Evolutionary conservation across 2,888 invertebrate species (phyloP).

Genomic region (Dynastes grantii): DNA sequence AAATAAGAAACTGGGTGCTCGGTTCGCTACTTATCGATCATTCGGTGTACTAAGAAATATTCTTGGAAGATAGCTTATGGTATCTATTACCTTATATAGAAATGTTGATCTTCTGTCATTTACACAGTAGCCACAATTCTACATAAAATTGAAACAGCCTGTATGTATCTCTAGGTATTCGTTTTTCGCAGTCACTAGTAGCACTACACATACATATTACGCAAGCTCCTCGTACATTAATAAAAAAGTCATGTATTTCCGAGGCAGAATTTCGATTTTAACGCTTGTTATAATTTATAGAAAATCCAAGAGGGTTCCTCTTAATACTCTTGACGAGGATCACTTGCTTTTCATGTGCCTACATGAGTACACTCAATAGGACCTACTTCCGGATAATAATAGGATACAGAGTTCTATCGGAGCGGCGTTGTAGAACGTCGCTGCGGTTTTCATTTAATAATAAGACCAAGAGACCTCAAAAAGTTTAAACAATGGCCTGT

Average conservation of each 20-base stretch:
- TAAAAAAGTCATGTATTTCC: background rate
- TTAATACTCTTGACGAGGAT: conserved; percentile 23
- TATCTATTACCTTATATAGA: too few relatives aligned
- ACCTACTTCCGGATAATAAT: conserved; percentile 28
- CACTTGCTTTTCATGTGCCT: conserved; percentile 15
- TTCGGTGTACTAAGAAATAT: too few relatives aligned
- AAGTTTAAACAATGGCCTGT: conserved; percentile 39
- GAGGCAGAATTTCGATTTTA: background rate
- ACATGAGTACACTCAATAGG: conserved; percentile 13
- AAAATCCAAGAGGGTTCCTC: background rate
- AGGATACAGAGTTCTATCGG: conserved; percentile 20
- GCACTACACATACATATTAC: background rate
- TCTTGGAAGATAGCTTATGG: too few relatives aligned
- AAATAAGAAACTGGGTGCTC: too few relatives aligned
- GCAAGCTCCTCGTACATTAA: background rate
- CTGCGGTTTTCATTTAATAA: conserved; percentile 28
- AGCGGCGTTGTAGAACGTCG: conserved; percentile 12
- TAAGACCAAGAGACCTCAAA: conserved; percentile 22
- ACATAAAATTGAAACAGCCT: too few relatives aligned
- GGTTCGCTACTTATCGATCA: too few relatives aligned
- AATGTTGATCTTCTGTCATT: too few relatives aligned
- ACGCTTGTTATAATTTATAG: conserved; percentile 1
- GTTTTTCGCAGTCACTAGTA: background rate
- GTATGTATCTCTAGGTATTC: too few relatives aligned
- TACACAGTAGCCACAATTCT: too few relatives aligned